Evolutionary conservation across 1,140 invertebrate genomes (phyloP).

Genomic region (Chironomus tepperi): DNA sequence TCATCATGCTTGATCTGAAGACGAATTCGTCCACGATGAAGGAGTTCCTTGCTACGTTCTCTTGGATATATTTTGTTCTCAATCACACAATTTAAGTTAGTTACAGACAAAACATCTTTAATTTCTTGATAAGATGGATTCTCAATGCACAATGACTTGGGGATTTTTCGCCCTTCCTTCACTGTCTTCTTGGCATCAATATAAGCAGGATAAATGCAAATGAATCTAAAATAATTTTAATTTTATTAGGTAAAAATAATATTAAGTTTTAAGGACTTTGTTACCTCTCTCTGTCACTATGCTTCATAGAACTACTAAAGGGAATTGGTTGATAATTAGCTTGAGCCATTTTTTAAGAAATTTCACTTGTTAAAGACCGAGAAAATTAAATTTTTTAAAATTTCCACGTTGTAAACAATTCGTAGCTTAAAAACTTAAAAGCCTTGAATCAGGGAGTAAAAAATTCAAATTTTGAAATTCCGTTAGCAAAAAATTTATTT

Average conservation of each 20-base stretch:
- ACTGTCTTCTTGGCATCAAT: constrained; percentile 88
- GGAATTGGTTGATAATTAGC: background rate
- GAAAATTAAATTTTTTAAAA: background rate
- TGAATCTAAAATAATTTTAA: constrained; percentile 59
- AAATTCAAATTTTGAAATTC: constrained; percentile 6
- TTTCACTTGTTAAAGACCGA: background rate
- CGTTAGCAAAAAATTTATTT: background rate
- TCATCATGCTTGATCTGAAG: constrained; percentile 91
- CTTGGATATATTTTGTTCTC: constrained; percentile 93
- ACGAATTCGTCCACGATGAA: constrained; percentile 76
- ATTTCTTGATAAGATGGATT: constrained; percentile 94
- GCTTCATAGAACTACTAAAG: background rate
- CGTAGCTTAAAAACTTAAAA: background rate
- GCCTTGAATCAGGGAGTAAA: background rate
- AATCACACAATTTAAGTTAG: constrained; percentile 75
- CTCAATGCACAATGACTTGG: constrained; percentile 80
- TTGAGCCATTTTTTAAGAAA: background rate
- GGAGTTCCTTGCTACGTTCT: constrained; percentile 79
- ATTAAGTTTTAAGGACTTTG: background rate
- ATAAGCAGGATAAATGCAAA: constrained; percentile 94
- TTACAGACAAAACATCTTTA: constrained; percentile 74
- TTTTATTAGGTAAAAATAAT: background rate
- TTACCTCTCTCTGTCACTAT: constrained; percentile 11
- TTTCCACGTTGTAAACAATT: constrained; percentile 7
- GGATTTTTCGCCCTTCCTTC: constrained; percentile 74